These are phyloP conservation scores for Seriola aureovittata DNA, from an alignment of 2,113 vertebrate species.

Conservation along the genomic window DNA sequence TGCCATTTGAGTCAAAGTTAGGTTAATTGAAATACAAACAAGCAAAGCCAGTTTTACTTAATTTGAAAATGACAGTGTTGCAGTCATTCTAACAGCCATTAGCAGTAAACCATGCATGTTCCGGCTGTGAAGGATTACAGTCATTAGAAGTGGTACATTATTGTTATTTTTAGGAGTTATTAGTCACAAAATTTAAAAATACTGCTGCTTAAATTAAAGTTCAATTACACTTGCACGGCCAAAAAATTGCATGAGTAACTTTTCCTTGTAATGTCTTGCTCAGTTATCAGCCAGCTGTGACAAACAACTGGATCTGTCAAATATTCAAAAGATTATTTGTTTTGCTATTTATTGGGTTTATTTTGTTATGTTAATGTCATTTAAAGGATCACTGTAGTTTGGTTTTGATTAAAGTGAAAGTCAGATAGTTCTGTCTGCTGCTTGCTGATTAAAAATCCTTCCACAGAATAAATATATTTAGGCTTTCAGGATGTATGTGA, in stretches of 20 bases:
- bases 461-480: background rate
- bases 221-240: background rate
- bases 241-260: background rate
- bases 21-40: slow-evolving; percentile 5
- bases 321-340: background rate
- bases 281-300: background rate
- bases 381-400: background rate
- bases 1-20: background rate
- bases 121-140: background rate
- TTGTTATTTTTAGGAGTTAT: slow-evolving; percentile 41
- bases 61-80: background rate
- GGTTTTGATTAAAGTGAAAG: background rate
- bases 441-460: background rate
- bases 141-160: slow-evolving; percentile 22
- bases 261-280: background rate
- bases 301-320: background rate
- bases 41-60: background rate
- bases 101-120: background rate
- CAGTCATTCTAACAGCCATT: slow-evolving; percentile 11
- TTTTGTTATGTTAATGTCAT: background rate
- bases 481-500: background rate
- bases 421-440: background rate
- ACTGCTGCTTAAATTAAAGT: background rate
- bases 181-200: slow-evolving; percentile 16
- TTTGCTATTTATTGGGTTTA: too few species aligned